Evolutionary conservation across 1,140 invertebrate species (phyloP).

Genomic region (Melipona quadrifasciata): DNA sequence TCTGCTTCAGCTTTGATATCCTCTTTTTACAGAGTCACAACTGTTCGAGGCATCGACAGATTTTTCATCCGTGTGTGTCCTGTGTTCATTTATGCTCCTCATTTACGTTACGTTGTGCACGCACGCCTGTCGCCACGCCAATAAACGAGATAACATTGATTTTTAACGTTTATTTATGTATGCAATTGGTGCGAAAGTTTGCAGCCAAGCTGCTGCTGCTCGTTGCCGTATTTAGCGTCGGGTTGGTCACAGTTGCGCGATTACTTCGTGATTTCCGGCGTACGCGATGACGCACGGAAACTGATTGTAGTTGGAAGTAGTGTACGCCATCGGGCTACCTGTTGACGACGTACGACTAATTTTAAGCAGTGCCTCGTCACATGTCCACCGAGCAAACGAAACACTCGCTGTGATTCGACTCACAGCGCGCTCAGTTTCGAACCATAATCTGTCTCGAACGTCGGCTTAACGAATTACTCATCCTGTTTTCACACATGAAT

Average conservation of each 20-base stretch:
- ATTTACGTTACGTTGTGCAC: too few relatives aligned
- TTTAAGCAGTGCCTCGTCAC: slow-evolving; percentile 14
- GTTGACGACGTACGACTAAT: slow-evolving; percentile 44
- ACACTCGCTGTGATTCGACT: too few relatives aligned
- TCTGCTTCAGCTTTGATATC: too few relatives aligned
- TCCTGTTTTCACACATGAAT: background rate
- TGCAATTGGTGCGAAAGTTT: background rate
- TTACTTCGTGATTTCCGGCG: slow-evolving; percentile 59
- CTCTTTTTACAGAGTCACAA: too few relatives aligned
- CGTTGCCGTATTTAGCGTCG: background rate
- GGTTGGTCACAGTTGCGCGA: slow-evolving; percentile 34
- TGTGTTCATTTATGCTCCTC: too few relatives aligned
- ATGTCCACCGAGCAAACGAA: background rate
- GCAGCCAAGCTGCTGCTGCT: too few relatives aligned
- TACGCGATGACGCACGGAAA: slow-evolving; percentile 48
- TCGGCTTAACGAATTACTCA: background rate
- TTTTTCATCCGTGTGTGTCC: too few relatives aligned
- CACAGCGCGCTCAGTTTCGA: background rate
- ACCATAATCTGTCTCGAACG: too few relatives aligned
- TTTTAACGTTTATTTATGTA: background rate
- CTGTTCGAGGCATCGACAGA: too few relatives aligned
- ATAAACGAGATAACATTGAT: too few relatives aligned
- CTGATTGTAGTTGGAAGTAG: slow-evolving; percentile 49
- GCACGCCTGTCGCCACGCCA: too few relatives aligned
- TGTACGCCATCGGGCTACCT: slow-evolving; percentile 3